Evolutionary conservation across 2,888 invertebrate genomes (phyloP), one percentile per base, ranked within the genome.

Genomic region (Cylloceria caligata): DNA sequence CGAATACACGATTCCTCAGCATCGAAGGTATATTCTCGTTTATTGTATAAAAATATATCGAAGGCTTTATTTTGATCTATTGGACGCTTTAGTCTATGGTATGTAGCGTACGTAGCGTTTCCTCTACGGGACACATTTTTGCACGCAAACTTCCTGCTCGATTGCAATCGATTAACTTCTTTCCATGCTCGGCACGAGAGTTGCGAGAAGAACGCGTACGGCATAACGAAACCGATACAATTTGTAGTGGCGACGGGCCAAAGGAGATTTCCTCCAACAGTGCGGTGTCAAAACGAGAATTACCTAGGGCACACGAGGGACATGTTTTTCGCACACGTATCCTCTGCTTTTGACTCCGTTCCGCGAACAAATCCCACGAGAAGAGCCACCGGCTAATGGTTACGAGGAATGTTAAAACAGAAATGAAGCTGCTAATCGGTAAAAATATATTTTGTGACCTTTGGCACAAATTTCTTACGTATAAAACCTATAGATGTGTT

Each of bases 201-300:
- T n/a, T 27, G 42, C 13, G 49, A 34, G 34, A 30, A 19, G 19
- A 49, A n/a, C 34, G 74, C 55, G 39, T 21, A 30, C n/a, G 39
- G 74, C 65, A 57, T 76, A 69, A 76, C 39, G 16, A 76, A 39
- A 62, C 47, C 49, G 49, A 76, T 76, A 69, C 39, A 69, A 69
- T 76, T 76, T 62, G 16, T 27, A 36, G 16, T 11, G 36, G n/a
- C 62, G 68, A 60, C 39, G 49, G 39, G 62, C n/a, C 34, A 36
- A n/a, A 16, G 24, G 21, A 36, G 47, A 42, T 4, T 16, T 62
- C 42, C 36, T 24, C 4, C 49, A 16, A 27, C 6, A 9, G 24
- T 30, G 65, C 39, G 27, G 45, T 60, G 64, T 74, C 52, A 65
- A 55, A 34, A 55, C 34, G 49, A 49, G 49, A 47, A 68, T 49